A percentile compares a stretch with the other conserved stretches of the same genome.
These are phyloP conservation scores for Anolis carolinensis DNA, from an alignment of 2,113 vertebrate species.

Conservation along the genomic window DNA sequence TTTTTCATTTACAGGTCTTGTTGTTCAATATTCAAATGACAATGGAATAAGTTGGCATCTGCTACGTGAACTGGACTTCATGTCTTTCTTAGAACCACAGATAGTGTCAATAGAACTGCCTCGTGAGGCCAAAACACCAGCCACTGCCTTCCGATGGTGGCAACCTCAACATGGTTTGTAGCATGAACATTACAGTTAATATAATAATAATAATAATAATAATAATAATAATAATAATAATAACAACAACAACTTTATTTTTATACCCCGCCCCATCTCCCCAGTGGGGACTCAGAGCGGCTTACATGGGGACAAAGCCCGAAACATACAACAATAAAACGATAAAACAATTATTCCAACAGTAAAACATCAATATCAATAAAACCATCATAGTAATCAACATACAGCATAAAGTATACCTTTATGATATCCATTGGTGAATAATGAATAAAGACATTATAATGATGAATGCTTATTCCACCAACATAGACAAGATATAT, in stretches of 20 bases:
- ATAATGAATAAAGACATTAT: background rate
- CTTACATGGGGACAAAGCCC: too few relatives aligned
- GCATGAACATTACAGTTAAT: too few relatives aligned
- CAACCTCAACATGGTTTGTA: constrained; percentile 91
- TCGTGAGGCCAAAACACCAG: constrained; percentile 86
- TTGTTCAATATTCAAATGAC: constrained; percentile 94
- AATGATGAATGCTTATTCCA: background rate
- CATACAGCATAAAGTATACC: too few relatives aligned
- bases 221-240: too few relatives aligned
- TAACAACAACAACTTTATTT: too few relatives aligned
- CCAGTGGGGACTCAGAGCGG: too few relatives aligned
- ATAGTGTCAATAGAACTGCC: constrained; percentile 94
- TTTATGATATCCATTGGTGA: background rate
- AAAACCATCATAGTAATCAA: too few relatives aligned
- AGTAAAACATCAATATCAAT: too few relatives aligned
- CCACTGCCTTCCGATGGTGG: constrained; percentile 97
- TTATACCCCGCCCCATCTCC: too few relatives aligned
- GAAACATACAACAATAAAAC: too few relatives aligned
- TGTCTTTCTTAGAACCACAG: constrained; percentile 93
- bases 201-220: too few relatives aligned
- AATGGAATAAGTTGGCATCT: constrained; percentile 93
- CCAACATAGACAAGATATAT: background rate
- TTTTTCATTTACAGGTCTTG: constrained; percentile 79
- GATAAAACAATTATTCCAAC: too few relatives aligned
- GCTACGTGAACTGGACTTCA: constrained; percentile 91